A percentile compares a stretch with the other conserved stretches of the same genome.
Evolutionary conservation across 2,113 vertebrate genomes (phyloP).

Genomic region (Thalassoma bifasciatum): DNA sequence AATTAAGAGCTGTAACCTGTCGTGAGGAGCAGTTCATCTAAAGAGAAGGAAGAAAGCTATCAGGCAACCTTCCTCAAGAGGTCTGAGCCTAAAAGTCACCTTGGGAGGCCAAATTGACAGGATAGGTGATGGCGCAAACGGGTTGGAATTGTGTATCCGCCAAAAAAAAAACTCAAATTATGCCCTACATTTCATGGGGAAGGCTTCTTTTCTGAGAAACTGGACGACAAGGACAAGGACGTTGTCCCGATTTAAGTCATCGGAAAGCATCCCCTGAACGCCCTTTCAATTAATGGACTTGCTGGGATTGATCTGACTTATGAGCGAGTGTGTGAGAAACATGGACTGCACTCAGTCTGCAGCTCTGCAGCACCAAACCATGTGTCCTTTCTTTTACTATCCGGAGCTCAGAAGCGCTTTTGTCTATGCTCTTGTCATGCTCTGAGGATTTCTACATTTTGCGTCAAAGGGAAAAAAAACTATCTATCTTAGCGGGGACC

Average conservation of each 20-base stretch:
- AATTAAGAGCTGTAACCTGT: conserved; percentile 24
- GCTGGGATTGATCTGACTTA: conserved; percentile 53
- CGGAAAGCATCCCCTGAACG: conserved; percentile 50
- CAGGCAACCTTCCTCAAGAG: conserved; percentile 56
- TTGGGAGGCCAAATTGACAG: conserved; percentile 78
- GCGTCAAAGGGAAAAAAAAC: conserved; percentile 49
- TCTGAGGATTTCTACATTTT: conserved; percentile 49
- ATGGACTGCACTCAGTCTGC: conserved; percentile 52
- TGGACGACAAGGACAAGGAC: conserved; percentile 63
- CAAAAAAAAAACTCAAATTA: conserved; percentile 37
- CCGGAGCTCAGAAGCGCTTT: conserved; percentile 25
- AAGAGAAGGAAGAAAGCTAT: conserved; percentile 36
- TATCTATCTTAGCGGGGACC: conserved; percentile 24
- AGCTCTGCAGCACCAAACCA: conserved; percentile 70
- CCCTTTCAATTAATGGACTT: conserved; percentile 54
- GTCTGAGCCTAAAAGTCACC: conserved; percentile 79
- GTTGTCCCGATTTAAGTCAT: conserved; percentile 60
- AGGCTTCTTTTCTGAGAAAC: conserved; percentile 37
- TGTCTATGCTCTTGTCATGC: conserved; percentile 48
- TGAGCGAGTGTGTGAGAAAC: conserved; percentile 40
- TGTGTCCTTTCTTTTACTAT: conserved; percentile 54
- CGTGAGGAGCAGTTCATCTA: conserved; percentile 39
- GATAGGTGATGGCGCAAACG: conserved; percentile 77
- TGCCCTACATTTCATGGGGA: conserved; percentile 25
- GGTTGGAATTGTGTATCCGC: conserved; percentile 47